Evolutionary conservation across 2,888 invertebrate genomes (phyloP), one percentile per base, ranked within the genome.

Genomic region (Drosophila tripunctata): DNA sequence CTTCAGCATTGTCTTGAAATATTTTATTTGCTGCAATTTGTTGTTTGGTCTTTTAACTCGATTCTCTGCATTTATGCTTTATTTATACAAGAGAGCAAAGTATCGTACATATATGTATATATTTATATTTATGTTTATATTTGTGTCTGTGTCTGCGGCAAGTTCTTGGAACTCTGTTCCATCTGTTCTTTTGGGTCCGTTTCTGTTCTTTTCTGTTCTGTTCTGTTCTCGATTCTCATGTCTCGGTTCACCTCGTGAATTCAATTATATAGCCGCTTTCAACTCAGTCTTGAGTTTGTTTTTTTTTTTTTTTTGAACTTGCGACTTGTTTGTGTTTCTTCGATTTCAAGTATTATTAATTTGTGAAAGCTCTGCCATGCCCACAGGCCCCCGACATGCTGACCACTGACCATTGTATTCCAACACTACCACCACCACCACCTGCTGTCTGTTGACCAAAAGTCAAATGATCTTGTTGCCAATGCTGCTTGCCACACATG

Each of bases 361-460:
- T 87, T 83, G 88, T 78, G 82, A 83, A 83, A 87, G 82, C 85
- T 87, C 74, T 64, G 87, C 58, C 82, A 75, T 78, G 87, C 72
- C 84, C 55, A 65, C 54, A 19, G 31, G 36, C 40, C 6, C 12
- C 40, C 31, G 48, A 62, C 81, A 80, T n/a, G 85, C 87, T 84
- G 77, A 21, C 21, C 21, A 21, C 3, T 21, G 21, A 21, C 27
- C 27, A 27, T 2, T 2, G 10, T n/a, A n/a, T n/a, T n/a, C n/a
- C n/a, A n/a, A n/a, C n/a, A 27, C 10, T 10, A 1, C 8, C 21
- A 3, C 27, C 27, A 27, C 8, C 27, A 27, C 7, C 27, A 27
- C 27, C 27, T 27, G 48, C 66, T 33, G 14, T 45, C 38, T 10
- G 31, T 40, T 15, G 15, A 10, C 48, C 41, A 57, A 47, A 64